A percentile compares a stretch with the other conserved stretches of the same genome.
Evolutionary conservation across 2,888 invertebrate species (phyloP).

Genomic region (Drosophila ustulata): DNA sequence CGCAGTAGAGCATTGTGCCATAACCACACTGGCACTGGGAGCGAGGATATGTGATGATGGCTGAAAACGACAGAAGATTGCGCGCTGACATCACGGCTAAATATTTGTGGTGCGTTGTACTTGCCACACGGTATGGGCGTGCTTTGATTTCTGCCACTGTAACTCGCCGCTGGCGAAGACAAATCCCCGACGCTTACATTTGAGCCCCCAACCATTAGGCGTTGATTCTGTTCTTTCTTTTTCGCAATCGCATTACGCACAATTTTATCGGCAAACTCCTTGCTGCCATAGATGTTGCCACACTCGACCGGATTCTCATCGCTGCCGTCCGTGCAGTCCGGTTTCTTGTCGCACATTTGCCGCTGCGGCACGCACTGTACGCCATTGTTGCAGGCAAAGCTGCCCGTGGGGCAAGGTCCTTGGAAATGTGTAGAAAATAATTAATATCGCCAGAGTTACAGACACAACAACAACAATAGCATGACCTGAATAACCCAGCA

Average conservation of each 20-base stretch:
- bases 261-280: constrained; percentile 82
- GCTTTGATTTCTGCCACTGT: constrained; percentile 37
- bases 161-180: constrained; percentile 30
- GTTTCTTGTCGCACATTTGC: constrained; percentile 86
- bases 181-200: constrained; percentile 53
- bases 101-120: constrained; percentile 40
- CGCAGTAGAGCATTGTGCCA: constrained; percentile 77
- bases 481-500: constrained; percentile 44
- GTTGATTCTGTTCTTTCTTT: constrained; percentile 44
- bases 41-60: constrained; percentile 83
- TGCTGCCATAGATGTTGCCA: constrained; percentile 84
- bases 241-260: constrained; percentile 82
- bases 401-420: constrained; percentile 87
- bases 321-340: constrained; percentile 85
- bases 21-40: constrained; percentile 75
- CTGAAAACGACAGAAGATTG: constrained; percentile 51
- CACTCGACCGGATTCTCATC: constrained; percentile 86
- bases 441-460: constrained; percentile 26
- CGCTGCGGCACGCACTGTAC: constrained; percentile 86
- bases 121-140: constrained; percentile 54
- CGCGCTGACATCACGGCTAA: neutral
- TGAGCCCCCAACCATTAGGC: constrained; percentile 28
- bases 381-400: constrained; percentile 86
- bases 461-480: constrained; percentile 20
- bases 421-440: constrained; percentile 45